Percentiles rank a stretch among this genome's conserved stretches.
Conservation (phyloP, 2,888 invertebrate genomes). For the Acanthopleura granulata region DNA sequence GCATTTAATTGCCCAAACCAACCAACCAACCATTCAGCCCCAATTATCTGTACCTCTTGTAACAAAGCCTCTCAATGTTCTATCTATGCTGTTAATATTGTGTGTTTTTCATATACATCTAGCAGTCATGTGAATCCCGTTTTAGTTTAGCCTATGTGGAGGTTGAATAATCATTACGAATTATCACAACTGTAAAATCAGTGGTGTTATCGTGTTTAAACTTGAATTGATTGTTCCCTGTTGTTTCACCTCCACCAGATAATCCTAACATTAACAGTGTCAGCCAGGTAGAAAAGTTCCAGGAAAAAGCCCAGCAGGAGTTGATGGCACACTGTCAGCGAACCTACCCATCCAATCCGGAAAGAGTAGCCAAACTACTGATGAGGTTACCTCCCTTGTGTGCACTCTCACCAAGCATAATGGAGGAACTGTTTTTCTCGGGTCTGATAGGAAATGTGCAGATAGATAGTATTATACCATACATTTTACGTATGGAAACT, state of each 20-base stretch:
- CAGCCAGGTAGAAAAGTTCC: conserved; percentile 75
- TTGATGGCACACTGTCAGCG: conserved; percentile 57
- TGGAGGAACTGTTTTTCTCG: conserved; percentile 95
- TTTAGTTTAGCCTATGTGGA: no score
- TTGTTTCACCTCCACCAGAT: conserved; percentile 64
- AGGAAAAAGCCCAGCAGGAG: conserved; percentile 77
- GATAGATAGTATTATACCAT: conserved; percentile 95
- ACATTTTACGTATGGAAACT: conserved; percentile 79
- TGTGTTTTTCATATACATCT: no score
- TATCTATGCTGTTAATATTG: no score
- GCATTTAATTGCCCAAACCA: no score
- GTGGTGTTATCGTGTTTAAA: no score
- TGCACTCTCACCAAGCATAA: conserved; percentile 80
- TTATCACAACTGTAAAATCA: no score
- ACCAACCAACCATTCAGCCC: no score
- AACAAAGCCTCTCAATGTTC: no score
- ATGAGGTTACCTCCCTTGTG: conserved; percentile 69
- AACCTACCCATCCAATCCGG: conserved; percentile 74
- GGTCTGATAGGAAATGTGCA: conserved; percentile 93
- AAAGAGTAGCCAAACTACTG: conserved; percentile 93
- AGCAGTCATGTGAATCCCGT: no score
- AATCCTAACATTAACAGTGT: conserved; percentile 72
- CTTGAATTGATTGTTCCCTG: no score
- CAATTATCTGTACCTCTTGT: no score
- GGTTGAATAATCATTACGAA: no score